Percentiles rank a stretch among this genome's conserved stretches.
Conservation (phyloP, 2,888 invertebrate genomes). For the Dasypolia templi region DNA sequence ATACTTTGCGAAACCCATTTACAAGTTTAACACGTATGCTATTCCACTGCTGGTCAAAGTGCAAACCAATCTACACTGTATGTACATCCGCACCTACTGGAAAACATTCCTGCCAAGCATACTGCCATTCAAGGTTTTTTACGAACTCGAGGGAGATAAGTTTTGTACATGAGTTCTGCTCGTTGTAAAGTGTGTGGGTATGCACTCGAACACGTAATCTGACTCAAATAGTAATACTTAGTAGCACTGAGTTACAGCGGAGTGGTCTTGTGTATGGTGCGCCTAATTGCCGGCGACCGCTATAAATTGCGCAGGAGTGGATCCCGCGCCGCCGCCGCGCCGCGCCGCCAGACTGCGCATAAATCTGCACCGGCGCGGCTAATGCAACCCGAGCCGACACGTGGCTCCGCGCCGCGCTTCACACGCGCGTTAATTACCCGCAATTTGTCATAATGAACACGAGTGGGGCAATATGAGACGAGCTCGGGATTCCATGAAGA, state of each 20-base stretch:
- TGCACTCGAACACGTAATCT: slow-evolving; percentile 61
- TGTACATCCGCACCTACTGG: slow-evolving; percentile 4
- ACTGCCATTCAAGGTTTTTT: slow-evolving; percentile 35
- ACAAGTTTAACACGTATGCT: slow-evolving; percentile 22
- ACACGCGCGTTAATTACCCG: slow-evolving; percentile 57
- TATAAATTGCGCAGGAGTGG: slow-evolving; percentile 67
- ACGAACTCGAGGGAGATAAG: slow-evolving; percentile 25
- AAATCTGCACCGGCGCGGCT: slow-evolving; percentile 58
- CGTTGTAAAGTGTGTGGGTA: slow-evolving; percentile 37
- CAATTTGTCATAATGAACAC: slow-evolving; percentile 56
- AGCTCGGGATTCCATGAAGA: slow-evolving; percentile 1
- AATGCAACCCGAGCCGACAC: slow-evolving; percentile 58
- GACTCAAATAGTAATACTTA: slow-evolving; percentile 62
- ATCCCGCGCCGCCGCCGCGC: slow-evolving; percentile 21
- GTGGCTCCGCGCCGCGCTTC: slow-evolving; percentile 39
- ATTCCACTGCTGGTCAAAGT: slow-evolving; percentile 20
- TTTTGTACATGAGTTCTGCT: slow-evolving; percentile 12
- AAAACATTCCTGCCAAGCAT: slow-evolving; percentile 9
- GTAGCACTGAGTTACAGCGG: slow-evolving; percentile 34
- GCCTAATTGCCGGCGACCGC: slow-evolving; percentile 65
- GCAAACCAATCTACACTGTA: slow-evolving; percentile 3
- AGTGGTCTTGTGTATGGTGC: slow-evolving; percentile 43
- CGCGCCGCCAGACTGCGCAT: slow-evolving; percentile 30
- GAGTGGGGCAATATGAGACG: slow-evolving; percentile 37
- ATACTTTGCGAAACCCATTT: slow-evolving; percentile 36